phyloP scores from a whole-genome alignment of 2,113 vertebrate species.

The Chaenogobius annularis region DNA sequence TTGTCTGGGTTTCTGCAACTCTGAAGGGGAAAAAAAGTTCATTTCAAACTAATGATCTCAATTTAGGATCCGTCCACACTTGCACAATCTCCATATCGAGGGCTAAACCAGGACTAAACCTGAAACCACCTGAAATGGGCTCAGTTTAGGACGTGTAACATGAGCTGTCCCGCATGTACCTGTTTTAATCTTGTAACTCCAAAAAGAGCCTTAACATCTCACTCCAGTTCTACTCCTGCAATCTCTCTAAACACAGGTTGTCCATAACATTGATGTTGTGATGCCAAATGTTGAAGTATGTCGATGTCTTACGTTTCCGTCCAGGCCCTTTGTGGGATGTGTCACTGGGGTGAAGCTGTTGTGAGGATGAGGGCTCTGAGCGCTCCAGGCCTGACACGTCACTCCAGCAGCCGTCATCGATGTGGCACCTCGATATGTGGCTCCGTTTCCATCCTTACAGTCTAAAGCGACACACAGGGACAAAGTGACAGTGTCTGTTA shows the following conservation, averaged over 20 bases:
- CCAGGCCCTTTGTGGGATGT: slow-evolving; percentile 81
- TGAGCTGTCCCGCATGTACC: not conserved
- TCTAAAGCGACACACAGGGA: slow-evolving; percentile 69
- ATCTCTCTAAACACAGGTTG: not conserved
- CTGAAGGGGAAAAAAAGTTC: slow-evolving; percentile 61
- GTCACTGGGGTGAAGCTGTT: slow-evolving; percentile 80
- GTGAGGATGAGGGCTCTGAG: slow-evolving; percentile 83
- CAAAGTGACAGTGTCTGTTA: no score
- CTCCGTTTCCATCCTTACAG: slow-evolving; percentile 80
- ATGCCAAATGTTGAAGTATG: not conserved
- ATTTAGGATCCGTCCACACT: not conserved
- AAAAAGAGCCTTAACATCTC: not conserved
- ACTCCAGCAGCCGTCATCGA: slow-evolving; percentile 79
- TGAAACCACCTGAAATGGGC: no score
- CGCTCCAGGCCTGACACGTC: slow-evolving; percentile 87
- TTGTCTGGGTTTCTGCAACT: slow-evolving; percentile 93
- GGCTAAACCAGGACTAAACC: no score
- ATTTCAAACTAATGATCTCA: not conserved
- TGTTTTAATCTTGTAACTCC: not conserved
- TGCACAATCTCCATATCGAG: no score
- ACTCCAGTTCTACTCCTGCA: not conserved
- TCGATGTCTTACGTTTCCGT: slow-evolving; percentile 82
- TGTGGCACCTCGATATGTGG: slow-evolving; percentile 81
- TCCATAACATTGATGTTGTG: not conserved
- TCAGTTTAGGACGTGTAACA: no score